Base-by-base conservation (phyloP, 1,140 invertebrate genomes). In the Drosophila erecta region DNA sequence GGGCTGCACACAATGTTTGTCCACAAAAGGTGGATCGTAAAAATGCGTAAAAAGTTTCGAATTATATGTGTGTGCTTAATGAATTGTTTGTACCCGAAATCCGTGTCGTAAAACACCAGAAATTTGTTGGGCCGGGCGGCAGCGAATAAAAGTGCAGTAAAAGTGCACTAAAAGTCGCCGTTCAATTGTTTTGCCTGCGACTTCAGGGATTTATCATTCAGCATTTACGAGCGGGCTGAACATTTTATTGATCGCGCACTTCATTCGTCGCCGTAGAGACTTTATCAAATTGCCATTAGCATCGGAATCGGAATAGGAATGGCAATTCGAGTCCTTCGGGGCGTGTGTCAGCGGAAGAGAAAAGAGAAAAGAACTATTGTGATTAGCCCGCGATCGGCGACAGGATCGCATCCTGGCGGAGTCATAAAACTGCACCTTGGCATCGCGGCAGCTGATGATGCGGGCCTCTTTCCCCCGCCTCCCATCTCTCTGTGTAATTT, bases 201-300 rank as follows among this genome's bases (percentile, higher is more conserved):
- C 40, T 46, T 64, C 58, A 64, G 44, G 62, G 62, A 64, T 65
- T 65, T 64, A 40, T n/a, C 35, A 64, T 65, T 46, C 27, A 17
- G 7, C 51, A 20, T 60, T 70, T 70, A 70, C 64, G 66, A 70
- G n/a, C 40, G 49, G 50, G 49, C 67, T 55, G 43, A 22, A 56
- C 49, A 70, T 69, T 69, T 70, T 70, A 33, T 70, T 22, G 66
- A 70, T 67, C 62, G 37, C 62, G 30, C 44, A 47, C 56, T 58
- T 46, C 24, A 35, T 47, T n/a, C 12, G 33, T 44, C 38, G 22
- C 22, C 41, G 15, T 7, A 6, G 49, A 15, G 66, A 70, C 66
- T 70, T 67, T 70, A 70, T 70, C 66, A 70, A 70, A 70, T 40
- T 70, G 64, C 65, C 65, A 70, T 70, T 70, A 69, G 43, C 66